These are phyloP conservation scores for Drosophila rellima DNA, from an alignment of 2,888 invertebrate species.

Conservation along the genomic window DNA sequence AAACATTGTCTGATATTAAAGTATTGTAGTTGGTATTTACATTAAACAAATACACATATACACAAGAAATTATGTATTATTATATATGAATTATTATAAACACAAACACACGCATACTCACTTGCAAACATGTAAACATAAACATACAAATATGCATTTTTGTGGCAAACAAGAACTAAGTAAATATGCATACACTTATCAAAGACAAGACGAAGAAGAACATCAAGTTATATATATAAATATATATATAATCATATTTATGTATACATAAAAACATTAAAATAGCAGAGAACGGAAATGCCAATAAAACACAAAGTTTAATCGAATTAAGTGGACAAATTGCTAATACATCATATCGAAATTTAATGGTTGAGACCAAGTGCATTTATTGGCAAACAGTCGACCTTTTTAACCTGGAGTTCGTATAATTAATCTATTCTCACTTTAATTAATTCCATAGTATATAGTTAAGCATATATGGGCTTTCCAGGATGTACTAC, in stretches of 20 bases:
- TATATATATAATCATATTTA: constrained; percentile 19
- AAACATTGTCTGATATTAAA: constrained; percentile 75
- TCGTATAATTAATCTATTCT: too few species aligned
- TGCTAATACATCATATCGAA: constrained; percentile 76
- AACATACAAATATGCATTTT: constrained; percentile 30
- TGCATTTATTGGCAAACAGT: constrained; percentile 17
- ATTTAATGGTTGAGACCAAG: constrained; percentile 46
- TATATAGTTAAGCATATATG: too few species aligned
- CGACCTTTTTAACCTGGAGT: background rate
- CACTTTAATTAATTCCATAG: too few species aligned
- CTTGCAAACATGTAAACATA: constrained; percentile 7
- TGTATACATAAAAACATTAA: constrained; percentile 36
- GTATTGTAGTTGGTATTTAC: constrained; percentile 77
- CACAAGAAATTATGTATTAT: constrained; percentile 53
- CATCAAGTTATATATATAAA: constrained; percentile 37
- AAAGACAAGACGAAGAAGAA: constrained; percentile 58
- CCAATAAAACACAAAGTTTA: constrained; percentile 63
- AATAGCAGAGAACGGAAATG: constrained; percentile 34
- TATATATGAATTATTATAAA: constrained; percentile 42
- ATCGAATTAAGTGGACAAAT: constrained; percentile 77
- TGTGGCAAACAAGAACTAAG: constrained; percentile 44
- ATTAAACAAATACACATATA: constrained; percentile 34
- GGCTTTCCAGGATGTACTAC: too few species aligned
- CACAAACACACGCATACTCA: constrained; percentile 11
- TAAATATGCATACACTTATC: constrained; percentile 51